These are phyloP conservation scores for Oxytorus armatus DNA, from an alignment of 2,888 invertebrate species.

Conservation along the genomic window DNA sequence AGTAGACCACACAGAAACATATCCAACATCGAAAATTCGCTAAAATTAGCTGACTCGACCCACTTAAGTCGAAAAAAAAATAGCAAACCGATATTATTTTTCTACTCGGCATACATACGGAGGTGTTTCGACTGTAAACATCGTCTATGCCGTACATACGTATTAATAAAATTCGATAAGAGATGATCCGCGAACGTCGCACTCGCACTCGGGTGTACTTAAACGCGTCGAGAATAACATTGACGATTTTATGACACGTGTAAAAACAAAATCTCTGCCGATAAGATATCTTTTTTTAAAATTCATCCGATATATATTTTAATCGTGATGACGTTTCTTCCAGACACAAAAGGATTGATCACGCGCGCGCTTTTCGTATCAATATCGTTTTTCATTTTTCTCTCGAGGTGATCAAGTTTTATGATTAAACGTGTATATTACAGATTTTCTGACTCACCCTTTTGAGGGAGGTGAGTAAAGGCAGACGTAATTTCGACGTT, in stretches of 20 bases:
- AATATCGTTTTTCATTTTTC: background rate
- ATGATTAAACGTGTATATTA: background rate
- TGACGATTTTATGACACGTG: slow-evolving; percentile 1
- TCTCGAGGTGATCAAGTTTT: background rate
- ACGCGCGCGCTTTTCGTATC: background rate
- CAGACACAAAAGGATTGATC: background rate
- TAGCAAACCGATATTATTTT: too few relatives aligned
- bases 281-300: slow-evolving; percentile 9
- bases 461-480: slow-evolving; percentile 83
- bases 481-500: slow-evolving; percentile 85
- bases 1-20: too few relatives aligned
- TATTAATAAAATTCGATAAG: background rate
- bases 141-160: too few relatives aligned
- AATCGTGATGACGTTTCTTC: background rate
- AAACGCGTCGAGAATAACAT: background rate
- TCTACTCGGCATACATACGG: too few relatives aligned
- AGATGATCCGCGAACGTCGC: background rate
- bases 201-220: too few relatives aligned
- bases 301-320: background rate
- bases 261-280: background rate
- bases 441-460: slow-evolving; percentile 29
- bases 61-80: too few relatives aligned
- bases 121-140: too few relatives aligned
- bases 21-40: too few relatives aligned
- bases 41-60: too few relatives aligned